phyloP scores from a whole-genome alignment of 37 sponge, comb jelly and placozoan genomes.

The Ianthella basta region DNA sequence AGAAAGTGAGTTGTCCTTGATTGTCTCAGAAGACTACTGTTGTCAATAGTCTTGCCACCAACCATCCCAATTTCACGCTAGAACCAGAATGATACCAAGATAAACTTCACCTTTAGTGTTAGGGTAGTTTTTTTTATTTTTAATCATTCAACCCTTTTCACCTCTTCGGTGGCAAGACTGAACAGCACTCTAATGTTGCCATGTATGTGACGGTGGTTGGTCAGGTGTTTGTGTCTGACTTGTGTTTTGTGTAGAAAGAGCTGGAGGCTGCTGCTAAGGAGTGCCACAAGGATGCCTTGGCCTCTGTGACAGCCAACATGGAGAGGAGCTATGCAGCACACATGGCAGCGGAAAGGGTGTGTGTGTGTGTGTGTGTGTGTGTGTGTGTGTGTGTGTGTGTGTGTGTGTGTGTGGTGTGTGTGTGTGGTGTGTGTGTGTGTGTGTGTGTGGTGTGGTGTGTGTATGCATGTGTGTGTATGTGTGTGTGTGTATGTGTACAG shows the following conservation, averaged over 20 bases:
- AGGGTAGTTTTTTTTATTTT: too few species aligned
- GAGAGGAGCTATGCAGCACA: constrained; percentile 52
- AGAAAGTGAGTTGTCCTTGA: constrained; percentile 9
- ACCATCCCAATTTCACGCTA: too few species aligned
- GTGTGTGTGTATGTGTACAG: background rate
- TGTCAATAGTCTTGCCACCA: too few species aligned
- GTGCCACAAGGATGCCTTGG: background rate
- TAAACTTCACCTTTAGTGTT: too few species aligned
- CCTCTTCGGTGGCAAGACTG: too few species aligned
- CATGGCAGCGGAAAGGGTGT: constrained; percentile 45
- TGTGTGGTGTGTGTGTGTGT: constrained; percentile 32
- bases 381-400: too few species aligned
- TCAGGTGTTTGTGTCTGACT: too few species aligned
- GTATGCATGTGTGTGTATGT: constrained; percentile 20
- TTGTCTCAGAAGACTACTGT: too few species aligned
- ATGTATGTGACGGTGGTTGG: background rate
- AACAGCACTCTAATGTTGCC: background rate
- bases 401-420: too few species aligned
- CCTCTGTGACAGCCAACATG: constrained; percentile 19
- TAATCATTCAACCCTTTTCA: too few species aligned
- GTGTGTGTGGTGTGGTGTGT: constrained; percentile 28
- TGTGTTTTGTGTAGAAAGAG: constrained; percentile 17
- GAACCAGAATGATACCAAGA: too few species aligned
- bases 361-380: background rate
- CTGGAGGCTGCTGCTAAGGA: constrained; percentile 20